phyloP scores from a whole-genome alignment of 2,888 invertebrate genomes.

The Eudasyphora cyanicolor region DNA sequence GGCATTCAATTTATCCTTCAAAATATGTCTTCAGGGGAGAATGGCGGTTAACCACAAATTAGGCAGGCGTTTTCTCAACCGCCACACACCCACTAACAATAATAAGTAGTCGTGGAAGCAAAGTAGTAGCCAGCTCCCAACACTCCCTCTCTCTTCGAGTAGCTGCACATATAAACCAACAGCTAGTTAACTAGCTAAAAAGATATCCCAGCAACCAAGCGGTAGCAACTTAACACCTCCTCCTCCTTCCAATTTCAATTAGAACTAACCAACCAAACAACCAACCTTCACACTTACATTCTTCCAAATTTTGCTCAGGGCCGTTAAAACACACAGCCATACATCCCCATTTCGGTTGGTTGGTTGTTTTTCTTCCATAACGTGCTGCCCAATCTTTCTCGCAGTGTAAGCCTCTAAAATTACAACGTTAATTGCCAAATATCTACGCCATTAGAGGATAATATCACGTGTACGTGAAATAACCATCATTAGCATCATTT shows the following conservation, averaged over 20 bases:
- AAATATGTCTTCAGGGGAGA: neutral
- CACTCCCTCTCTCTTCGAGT: neutral
- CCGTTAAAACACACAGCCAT: neutral
- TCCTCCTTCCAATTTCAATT: too few species aligned
- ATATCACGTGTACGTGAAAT: conserved; percentile 22
- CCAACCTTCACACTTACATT: neutral
- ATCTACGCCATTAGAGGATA: conserved; percentile 37
- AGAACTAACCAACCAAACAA: too few species aligned
- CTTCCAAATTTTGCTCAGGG: neutral
- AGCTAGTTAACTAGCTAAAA: neutral
- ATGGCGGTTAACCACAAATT: conserved; percentile 15
- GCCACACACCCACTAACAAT: neutral
- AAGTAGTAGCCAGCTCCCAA: neutral
- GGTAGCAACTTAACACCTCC: conserved; percentile 15
- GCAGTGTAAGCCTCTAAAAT: conserved; percentile 25
- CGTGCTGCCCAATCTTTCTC: too few species aligned
- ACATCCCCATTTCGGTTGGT: conserved; percentile 4
- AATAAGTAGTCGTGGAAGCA: neutral
- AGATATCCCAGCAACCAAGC: neutral
- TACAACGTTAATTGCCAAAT: conserved; percentile 41
- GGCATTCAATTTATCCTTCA: neutral
- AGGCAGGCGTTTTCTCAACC: neutral
- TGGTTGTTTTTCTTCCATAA: too few species aligned
- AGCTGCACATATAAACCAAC: neutral
- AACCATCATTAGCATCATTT: conserved; percentile 32